Evolutionary conservation across 1,140 invertebrate species (phyloP), one percentile per base, ranked within the genome.

Genomic region (Dryas iulia): DNA sequence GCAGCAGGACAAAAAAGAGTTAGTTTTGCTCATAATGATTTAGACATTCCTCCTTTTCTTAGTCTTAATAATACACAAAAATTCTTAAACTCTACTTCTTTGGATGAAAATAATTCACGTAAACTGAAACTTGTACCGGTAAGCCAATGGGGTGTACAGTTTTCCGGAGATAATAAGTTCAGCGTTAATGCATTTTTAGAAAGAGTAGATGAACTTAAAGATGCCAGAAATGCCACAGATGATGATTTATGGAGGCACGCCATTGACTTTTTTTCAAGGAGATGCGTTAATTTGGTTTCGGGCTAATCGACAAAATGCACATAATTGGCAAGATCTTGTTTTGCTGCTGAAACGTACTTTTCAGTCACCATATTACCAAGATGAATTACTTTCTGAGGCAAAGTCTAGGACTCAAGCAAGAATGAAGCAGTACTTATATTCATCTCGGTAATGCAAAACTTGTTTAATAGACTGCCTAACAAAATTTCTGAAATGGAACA

Each of bases 381-480:
- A 85, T 18, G 59, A 74, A 24, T 68, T 84, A 14, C 75, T 83
- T 64, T 39, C 72, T 2, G 74, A 84, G 72, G 81, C 83, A 39
- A 79, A 75, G 54, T 31, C 33, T 12, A 56, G 82, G 14, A 81
- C 72, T 10, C 81, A 84, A 52, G 74, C 1, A 70, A 62, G 28
- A 62, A 78, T 60, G 83, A 87, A 74, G 35, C 63, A 11, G 67
- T 79, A 2, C 6, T 63, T 12, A 58, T 81, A 18, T 84, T 71
- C 64, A 59, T 85, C 4, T 71, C 83, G 1, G 60, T 74, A 14
- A 78, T 86, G 76, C 69, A 82, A 56, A 80, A 81, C 33, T 72
- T 84, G 66, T 84, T 87, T 71, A 74, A 74, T 64, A 61, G 79
- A 14, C 59, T 84, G 11, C 69, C 71, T 24, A 53, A 69, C 2